Conservation (phyloP, 1,140 invertebrate species). For the Nilaparvata lugens region DNA sequence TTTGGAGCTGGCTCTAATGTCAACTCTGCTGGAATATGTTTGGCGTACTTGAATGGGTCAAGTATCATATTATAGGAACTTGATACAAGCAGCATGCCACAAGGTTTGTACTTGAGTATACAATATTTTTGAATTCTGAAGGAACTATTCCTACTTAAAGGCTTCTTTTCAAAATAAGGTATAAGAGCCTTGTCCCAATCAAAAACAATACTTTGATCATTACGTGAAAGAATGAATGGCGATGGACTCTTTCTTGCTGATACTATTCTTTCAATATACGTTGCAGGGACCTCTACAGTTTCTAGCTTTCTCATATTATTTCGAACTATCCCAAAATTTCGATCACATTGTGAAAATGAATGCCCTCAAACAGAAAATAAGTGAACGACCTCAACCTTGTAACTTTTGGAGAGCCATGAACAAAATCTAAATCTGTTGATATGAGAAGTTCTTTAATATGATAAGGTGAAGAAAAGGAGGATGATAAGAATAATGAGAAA, state of each 20-base stretch:
- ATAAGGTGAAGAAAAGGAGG: too few species aligned
- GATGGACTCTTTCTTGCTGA: neutral
- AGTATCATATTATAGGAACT: neutral
- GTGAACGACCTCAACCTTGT: constrained; percentile 14
- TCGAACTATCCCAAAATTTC: constrained; percentile 21
- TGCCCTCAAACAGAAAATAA: constrained; percentile 21
- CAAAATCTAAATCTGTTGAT: constrained; percentile 13
- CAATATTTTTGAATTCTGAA: constrained; percentile 6
- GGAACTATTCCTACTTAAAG: neutral
- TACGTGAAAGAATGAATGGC: neutral
- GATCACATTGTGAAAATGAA: constrained; percentile 19
- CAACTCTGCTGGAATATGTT: too few species aligned
- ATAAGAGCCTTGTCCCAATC: constrained; percentile 3
- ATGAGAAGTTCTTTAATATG: too few species aligned
- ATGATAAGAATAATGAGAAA: too few species aligned
- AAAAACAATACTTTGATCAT: constrained; percentile 1
- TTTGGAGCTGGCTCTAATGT: too few species aligned
- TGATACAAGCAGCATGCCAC: neutral
- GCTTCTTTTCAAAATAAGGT: neutral
- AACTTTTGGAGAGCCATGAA: constrained; percentile 6
- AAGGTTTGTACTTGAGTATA: constrained; percentile 3
- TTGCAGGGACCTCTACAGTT: constrained; percentile 3
- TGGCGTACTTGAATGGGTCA: neutral
- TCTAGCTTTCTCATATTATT: constrained; percentile 12
- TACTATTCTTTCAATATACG: constrained; percentile 1